These are phyloP conservation scores for Euzetes globulus DNA, from an alignment of 2,888 invertebrate species.

Conservation along the genomic window DNA sequence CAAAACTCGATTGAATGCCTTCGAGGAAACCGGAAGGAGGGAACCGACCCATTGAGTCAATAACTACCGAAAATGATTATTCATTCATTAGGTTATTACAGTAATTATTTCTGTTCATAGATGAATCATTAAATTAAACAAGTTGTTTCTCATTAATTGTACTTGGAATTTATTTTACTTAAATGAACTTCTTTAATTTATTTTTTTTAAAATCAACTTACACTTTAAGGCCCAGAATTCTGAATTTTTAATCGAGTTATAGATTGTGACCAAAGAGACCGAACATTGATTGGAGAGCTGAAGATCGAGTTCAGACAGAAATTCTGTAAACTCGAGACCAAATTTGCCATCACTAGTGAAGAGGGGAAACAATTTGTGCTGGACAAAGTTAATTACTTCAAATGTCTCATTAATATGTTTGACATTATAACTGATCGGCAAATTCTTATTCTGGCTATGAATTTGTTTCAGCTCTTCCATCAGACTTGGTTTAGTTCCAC, in stretches of 20 bases:
- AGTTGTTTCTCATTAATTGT: too few species aligned
- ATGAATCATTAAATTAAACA: too few species aligned
- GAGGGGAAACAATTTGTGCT: background rate
- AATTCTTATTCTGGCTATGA: background rate
- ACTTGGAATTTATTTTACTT: too few species aligned
- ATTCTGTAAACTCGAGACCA: background rate
- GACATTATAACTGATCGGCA: background rate
- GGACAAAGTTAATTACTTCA: background rate
- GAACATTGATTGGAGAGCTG: background rate
- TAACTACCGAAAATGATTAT: background rate
- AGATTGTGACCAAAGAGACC: background rate
- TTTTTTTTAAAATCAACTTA: too few species aligned
- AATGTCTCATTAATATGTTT: background rate
- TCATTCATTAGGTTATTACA: too few species aligned
- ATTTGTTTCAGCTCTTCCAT: background rate
- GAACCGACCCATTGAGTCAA: conserved; percentile 31
- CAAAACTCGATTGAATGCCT: conserved; percentile 33
- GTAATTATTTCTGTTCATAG: too few species aligned
- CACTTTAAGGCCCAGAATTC: background rate
- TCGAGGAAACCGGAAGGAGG: conserved; percentile 25
- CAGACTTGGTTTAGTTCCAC: background rate
- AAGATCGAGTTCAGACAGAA: background rate
- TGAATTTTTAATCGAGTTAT: background rate
- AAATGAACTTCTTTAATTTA: too few species aligned
- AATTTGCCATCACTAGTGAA: background rate